phyloP scores from a whole-genome alignment of 2,797 vertebrate genomes.

The Podargus strigoides region DNA sequence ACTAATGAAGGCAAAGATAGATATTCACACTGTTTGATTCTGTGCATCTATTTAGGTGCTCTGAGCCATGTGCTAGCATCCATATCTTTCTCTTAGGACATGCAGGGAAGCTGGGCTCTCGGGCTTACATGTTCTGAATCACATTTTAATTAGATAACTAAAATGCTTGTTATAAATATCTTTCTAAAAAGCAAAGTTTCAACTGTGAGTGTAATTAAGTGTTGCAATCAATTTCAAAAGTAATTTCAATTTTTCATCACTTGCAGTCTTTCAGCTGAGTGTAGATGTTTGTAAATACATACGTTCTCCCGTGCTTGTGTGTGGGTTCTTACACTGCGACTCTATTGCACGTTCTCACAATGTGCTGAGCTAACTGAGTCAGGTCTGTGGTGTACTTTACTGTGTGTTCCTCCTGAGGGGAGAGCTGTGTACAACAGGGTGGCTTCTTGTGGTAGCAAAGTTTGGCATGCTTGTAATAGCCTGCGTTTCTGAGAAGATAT shows the following conservation, averaged over 20 bases:
- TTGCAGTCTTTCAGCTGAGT: background rate
- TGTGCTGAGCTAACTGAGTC: background rate
- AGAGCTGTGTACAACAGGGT: background rate
- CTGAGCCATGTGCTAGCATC: background rate
- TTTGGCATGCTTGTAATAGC: background rate
- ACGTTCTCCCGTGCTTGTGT: rapidly evolving
- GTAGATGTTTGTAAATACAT: background rate
- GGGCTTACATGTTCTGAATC: background rate
- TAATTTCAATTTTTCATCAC: conserved; percentile 8
- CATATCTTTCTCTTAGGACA: background rate
- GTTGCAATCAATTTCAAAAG: background rate
- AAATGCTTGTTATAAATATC: conserved; percentile 5
- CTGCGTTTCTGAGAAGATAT: background rate
- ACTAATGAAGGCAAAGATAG: background rate
- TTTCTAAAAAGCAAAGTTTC: background rate
- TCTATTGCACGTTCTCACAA: background rate
- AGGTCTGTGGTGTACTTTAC: background rate
- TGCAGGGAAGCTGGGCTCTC: background rate
- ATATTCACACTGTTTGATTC: background rate
- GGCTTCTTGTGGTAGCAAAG: background rate
- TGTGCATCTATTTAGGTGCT: background rate
- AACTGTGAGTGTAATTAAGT: background rate
- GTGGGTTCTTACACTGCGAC: background rate
- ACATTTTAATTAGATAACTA: conserved; percentile 16
- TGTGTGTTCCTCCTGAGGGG: background rate